A percentile compares a stretch with the other conserved stretches of the same genome.
phyloP scores from a whole-genome alignment of 1,140 invertebrate genomes.

The Calliopsis andreniformis region DNA sequence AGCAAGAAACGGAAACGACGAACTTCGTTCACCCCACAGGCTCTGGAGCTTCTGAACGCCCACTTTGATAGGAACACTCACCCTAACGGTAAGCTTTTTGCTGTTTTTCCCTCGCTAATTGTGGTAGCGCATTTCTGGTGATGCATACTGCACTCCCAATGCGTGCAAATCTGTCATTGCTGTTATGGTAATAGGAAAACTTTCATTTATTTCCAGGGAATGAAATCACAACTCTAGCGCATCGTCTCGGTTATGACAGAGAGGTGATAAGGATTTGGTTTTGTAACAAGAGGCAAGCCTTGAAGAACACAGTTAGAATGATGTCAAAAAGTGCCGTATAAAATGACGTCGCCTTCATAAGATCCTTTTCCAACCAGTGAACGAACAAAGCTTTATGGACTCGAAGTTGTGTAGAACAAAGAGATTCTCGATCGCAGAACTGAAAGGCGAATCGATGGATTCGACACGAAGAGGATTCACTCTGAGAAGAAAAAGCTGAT shows the following conservation, averaged over 20 bases:
- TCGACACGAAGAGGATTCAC: not conserved
- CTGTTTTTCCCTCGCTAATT: too few relatives aligned
- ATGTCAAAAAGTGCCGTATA: slow-evolving; percentile 89
- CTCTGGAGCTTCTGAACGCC: slow-evolving; percentile 95
- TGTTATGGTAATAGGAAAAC: too few relatives aligned
- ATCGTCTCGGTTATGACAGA: slow-evolving; percentile 96
- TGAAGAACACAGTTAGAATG: slow-evolving; percentile 97
- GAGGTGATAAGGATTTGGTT: slow-evolving; percentile 99
- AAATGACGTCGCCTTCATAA: not conserved
- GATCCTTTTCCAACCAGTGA: slow-evolving; percentile 24
- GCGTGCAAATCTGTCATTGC: too few relatives aligned
- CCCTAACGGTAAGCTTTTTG: slow-evolving; percentile 91
- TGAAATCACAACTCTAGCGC: slow-evolving; percentile 97
- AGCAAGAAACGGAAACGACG: slow-evolving; percentile 97
- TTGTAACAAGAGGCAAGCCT: slow-evolving; percentile 98
- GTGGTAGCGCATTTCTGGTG: too few relatives aligned
- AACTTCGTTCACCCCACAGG: slow-evolving; percentile 98
- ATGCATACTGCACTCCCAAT: too few relatives aligned
- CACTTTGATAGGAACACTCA: slow-evolving; percentile 98
- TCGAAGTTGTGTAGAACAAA: slow-evolving; percentile 17
- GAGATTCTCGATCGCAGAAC: not conserved
- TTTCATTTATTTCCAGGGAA: slow-evolving; percentile 87
- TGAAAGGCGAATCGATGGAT: not conserved
- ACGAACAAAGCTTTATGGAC: slow-evolving; percentile 43
- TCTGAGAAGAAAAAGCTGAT: not conserved